Percentiles rank a stretch among this genome's conserved stretches.
phyloP scores from a whole-genome alignment of 30 jellyfish, hydroid and myxozoan genomes.

The Aurelia sp. region DNA sequence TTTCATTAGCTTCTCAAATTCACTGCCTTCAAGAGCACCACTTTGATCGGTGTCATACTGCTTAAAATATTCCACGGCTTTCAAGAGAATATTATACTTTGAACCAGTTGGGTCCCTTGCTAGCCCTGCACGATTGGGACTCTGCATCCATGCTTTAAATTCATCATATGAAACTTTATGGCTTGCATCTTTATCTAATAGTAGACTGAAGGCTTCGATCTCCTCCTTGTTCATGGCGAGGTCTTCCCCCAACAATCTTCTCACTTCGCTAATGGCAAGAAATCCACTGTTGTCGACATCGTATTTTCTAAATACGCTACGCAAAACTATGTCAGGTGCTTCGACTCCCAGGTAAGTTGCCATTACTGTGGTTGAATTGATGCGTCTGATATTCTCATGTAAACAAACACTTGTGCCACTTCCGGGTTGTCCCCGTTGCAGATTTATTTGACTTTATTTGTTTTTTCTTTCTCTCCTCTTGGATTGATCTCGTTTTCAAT shows the following conservation, averaged over 20 bases:
- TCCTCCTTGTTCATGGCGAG: constrained; percentile 56
- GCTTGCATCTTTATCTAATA: constrained; percentile 77
- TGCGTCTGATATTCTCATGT: too few relatives aligned
- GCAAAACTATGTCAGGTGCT: constrained; percentile 54
- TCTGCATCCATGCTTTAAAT: constrained; percentile 44
- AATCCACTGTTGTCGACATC: constrained; percentile 59
- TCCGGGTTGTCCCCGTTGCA: too few relatives aligned
- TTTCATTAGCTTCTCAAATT: constrained; percentile 60
- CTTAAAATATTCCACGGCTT: constrained; percentile 86
- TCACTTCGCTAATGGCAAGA: constrained; percentile 40
- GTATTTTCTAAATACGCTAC: constrained; percentile 61
- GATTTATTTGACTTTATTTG: too few relatives aligned
- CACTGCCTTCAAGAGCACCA: constrained; percentile 82
- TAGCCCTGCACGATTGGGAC: constrained; percentile 40
- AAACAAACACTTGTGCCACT: too few relatives aligned
- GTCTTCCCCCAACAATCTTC: constrained; percentile 41
- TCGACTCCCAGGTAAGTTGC: constrained; percentile 51
- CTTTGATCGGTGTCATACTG: constrained; percentile 76
- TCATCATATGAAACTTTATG: constrained; percentile 52
- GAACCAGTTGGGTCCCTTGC: constrained; percentile 54
- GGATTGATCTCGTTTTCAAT: too few relatives aligned
- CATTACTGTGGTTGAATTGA: background rate
- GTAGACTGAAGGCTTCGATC: constrained; percentile 36
- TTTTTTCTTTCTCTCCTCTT: too few relatives aligned
- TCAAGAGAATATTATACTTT: constrained; percentile 58